Conservation (phyloP, 1,140 invertebrate genomes). For the Diorhabda carinulata region DNA sequence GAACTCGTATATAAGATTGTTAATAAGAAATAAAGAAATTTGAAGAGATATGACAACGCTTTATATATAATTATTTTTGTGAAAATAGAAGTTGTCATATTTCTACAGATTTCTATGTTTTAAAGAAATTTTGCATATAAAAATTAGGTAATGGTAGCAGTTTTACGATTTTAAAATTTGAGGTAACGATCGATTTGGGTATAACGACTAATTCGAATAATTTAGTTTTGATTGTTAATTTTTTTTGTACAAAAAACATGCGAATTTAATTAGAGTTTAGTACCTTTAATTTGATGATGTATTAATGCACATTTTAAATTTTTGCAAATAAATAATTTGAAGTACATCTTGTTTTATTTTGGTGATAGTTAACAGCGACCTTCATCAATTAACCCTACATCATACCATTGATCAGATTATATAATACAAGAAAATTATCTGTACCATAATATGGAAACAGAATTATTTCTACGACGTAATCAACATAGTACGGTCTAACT, state of each 20-base stretch:
- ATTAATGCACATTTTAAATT: slow-evolving; percentile 5
- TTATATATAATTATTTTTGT: neutral
- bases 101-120: neutral
- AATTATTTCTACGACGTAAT: no score
- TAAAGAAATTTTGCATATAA: neutral
- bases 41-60: neutral
- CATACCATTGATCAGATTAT: no score
- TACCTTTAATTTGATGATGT: neutral
- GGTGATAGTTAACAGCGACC: no score
- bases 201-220: neutral
- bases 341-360: no score
- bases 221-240: neutral
- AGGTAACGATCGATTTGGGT: neutral
- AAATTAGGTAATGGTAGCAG: neutral
- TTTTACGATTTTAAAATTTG: neutral
- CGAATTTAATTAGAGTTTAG: neutral
- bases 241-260: slow-evolving; percentile 9
- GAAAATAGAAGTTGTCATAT: neutral
- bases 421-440: no score
- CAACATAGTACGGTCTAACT: no score
- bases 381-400: no score
- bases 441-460: no score
- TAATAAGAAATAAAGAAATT: neutral
- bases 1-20: neutral
- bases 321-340: neutral